Conservation (phyloP, 2,113 vertebrate genomes). For the Eleginops maclovinus region DNA sequence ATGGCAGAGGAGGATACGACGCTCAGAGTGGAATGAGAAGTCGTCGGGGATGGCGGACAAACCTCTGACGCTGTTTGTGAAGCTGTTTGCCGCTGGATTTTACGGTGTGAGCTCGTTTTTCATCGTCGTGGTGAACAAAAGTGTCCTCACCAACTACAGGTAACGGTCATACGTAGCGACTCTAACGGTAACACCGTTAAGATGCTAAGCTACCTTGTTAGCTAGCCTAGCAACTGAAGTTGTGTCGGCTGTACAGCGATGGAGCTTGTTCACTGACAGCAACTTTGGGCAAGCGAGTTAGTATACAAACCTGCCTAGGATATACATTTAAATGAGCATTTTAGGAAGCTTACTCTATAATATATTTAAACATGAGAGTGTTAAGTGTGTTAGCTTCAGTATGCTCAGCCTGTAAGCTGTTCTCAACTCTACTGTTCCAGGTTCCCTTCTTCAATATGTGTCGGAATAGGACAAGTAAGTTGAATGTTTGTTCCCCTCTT, state of each 20-base stretch:
- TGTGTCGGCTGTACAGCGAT: not conserved
- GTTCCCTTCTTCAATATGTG: conserved; percentile 95
- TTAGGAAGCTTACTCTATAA: not conserved
- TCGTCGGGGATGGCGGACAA: conserved; percentile 87
- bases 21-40: conserved; percentile 73
- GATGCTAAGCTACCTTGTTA: conserved; percentile 32
- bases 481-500: not conserved
- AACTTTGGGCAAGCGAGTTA: conserved; percentile 5
- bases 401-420: not conserved
- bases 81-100: conserved; percentile 89
- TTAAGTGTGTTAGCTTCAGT: not conserved
- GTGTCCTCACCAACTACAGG: conserved; percentile 92
- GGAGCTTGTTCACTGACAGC: conserved; percentile 6
- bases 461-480: conserved; percentile 97
- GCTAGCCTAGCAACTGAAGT: conserved; percentile 52
- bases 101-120: conserved; percentile 93
- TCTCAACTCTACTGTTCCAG: conserved; percentile 75
- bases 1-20: conserved; percentile 67
- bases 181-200: not conserved
- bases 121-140: conserved; percentile 94
- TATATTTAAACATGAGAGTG: not conserved
- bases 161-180: conserved; percentile 55
- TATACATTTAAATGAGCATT: not conserved
- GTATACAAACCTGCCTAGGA: not conserved
- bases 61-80: conserved; percentile 86